Base-by-base conservation (phyloP, 2,113 vertebrate species). In the Melanerpes formicivorus region DNA sequence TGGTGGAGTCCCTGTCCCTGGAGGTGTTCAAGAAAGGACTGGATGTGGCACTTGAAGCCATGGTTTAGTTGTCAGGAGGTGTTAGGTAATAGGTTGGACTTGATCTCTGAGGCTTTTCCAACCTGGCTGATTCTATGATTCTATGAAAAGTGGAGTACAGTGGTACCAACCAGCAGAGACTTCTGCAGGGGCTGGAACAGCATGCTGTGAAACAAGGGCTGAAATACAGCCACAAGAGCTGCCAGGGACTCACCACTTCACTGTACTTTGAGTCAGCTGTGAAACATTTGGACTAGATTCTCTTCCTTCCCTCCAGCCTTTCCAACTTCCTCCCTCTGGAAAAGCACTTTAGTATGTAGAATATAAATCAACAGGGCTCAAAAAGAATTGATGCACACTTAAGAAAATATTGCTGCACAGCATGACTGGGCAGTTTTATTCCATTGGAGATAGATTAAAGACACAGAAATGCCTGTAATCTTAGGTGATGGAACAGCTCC, bases 331-430 rank as follows among this genome's bases (percentile, higher is more conserved):
- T 91, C 73, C 81, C 87, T 70, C 86, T 95, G 58, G 75, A 92
- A 93, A 96, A 93, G 60, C 54, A 76, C 63, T 93, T 95, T 73
- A 85, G 87, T 80, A 79, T 3, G 2, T 84, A 81, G 77, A 84
- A 71, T 88, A 88, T 94, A 96, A 95, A 95, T 90, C 80, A 94
- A 77, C 23, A 76, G 29, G 9, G 87, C 80, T 81, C 71, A 48
- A 69, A 84, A 93, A 87, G 29, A 58, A 44, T 86, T 76, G 64
- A 72, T 87, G 50, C 27, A 23, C 30, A 50, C 88, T 86, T 89
- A 59, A 85, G 86, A 94, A 95, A 94, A 96, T 93, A 93, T 77
- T 89, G 73, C 74, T 90, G 74, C 80, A 81, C 71, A 93, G 58
- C 32, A 77, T 86, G 77, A 92, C 56, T 86, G 69, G 78, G 72